Conservation (phyloP, 2,888 invertebrate species). For the Eucera pruinosa region DNA sequence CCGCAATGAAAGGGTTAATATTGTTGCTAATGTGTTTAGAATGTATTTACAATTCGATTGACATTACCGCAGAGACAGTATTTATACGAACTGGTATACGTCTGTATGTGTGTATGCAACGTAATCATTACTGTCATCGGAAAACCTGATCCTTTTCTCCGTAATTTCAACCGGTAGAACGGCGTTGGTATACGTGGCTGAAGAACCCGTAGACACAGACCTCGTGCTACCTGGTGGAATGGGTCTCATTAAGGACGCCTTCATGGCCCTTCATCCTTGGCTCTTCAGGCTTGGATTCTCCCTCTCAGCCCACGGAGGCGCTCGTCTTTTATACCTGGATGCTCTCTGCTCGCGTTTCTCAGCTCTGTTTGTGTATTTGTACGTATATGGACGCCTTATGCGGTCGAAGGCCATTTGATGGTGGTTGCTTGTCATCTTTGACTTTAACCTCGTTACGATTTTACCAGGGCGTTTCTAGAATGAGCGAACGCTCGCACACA, state of each 20-base stretch:
- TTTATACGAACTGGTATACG: not conserved
- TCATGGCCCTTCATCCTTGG: constrained; percentile 75
- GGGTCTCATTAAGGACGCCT: constrained; percentile 81
- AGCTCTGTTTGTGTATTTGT: constrained; percentile 57
- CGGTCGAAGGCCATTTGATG: constrained; percentile 69
- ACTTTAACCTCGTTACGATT: constrained; percentile 66
- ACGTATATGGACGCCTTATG: constrained; percentile 62
- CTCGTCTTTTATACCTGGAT: constrained; percentile 75
- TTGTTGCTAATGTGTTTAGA: not conserved
- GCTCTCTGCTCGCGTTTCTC: constrained; percentile 65
- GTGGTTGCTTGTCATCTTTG: constrained; percentile 66
- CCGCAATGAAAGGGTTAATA: too few relatives aligned
- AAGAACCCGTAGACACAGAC: constrained; percentile 66
- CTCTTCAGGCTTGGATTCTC: constrained; percentile 67
- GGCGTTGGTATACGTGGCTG: constrained; percentile 54
- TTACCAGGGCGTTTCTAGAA: constrained; percentile 56
- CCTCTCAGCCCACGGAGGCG: constrained; percentile 55
- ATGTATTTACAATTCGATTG: constrained; percentile 59
- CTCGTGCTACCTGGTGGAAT: constrained; percentile 74
- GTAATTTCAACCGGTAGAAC: constrained; percentile 67
- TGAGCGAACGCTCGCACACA: constrained; percentile 24
- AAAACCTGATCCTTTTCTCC: constrained; percentile 70
- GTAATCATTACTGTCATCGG: constrained; percentile 74
- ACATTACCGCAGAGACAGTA: constrained; percentile 41
- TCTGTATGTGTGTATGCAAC: constrained; percentile 35